Conservation (phyloP, 2,797 vertebrate genomes). For the Enoplosus armatus region DNA sequence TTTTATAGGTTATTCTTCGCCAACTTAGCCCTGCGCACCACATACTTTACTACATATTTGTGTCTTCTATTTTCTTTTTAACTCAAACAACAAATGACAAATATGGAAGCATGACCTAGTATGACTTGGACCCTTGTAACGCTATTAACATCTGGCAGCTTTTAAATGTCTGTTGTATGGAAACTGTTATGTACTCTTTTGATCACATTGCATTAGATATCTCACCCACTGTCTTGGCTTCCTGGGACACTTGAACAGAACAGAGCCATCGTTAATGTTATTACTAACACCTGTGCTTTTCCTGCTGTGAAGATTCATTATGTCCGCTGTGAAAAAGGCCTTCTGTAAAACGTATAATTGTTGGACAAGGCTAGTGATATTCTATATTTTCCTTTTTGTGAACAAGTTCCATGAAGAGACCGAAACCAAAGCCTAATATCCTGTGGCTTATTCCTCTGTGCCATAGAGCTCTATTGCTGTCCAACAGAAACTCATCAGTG, state of each 20-base stretch:
- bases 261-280: background rate
- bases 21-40: background rate
- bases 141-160: background rate
- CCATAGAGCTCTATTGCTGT: background rate
- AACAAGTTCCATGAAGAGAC: background rate
- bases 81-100: background rate
- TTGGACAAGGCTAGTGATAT: background rate
- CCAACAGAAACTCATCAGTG: conserved; percentile 13
- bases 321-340: background rate
- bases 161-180: too few relatives aligned
- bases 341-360: background rate
- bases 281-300: conserved; percentile 11
- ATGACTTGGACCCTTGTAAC: background rate
- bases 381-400: background rate
- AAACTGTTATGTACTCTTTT: background rate
- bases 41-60: background rate
- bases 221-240: background rate
- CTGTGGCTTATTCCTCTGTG: background rate
- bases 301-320: background rate
- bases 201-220: background rate
- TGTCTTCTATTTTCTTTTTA: background rate
- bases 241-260: background rate
- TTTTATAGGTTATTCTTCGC: conserved; percentile 50
- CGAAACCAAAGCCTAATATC: background rate
- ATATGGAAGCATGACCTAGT: background rate